Evolutionary conservation across 2,888 invertebrate genomes (phyloP).

Genomic region (Harpagoxenus sublaevis): DNA sequence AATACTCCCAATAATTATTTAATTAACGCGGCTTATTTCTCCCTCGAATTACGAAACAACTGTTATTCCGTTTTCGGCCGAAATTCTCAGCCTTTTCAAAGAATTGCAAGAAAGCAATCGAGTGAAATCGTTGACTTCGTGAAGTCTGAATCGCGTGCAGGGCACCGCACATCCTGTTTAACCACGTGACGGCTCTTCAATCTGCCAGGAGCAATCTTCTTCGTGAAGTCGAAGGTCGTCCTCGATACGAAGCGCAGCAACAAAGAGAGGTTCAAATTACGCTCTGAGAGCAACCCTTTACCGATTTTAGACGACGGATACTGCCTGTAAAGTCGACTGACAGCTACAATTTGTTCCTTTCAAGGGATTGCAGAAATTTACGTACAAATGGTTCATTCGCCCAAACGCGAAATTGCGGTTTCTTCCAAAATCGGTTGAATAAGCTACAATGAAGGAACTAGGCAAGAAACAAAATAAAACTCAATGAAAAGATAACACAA

Average conservation of each 20-base stretch:
- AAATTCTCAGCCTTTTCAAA: conserved; percentile 12
- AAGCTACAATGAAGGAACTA: not conserved
- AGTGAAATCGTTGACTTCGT: conserved; percentile 51
- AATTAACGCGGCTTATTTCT: conserved; percentile 41
- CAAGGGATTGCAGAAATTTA: conserved; percentile 46
- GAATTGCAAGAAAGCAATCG: conserved; percentile 27
- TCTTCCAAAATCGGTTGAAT: conserved; percentile 20
- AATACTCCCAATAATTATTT: conserved; percentile 35
- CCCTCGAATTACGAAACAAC: conserved; percentile 15
- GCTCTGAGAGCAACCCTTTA: conserved; percentile 52
- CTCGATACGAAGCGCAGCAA: conserved; percentile 49
- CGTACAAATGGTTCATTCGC: conserved; percentile 40
- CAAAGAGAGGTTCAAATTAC: conserved; percentile 52
- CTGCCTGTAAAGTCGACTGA: conserved; percentile 51
- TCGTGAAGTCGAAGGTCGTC: conserved; percentile 55
- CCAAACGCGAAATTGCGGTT: conserved; percentile 40
- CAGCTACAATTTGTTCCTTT: conserved; percentile 49
- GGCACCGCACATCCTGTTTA: conserved; percentile 46
- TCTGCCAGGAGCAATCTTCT: conserved; percentile 55
- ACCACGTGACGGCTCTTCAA: conserved; percentile 54
- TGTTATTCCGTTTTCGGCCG: conserved; percentile 17
- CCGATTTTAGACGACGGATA: conserved; percentile 43
- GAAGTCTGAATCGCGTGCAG: conserved; percentile 52
- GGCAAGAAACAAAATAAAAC: not conserved
- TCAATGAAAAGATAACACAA: not conserved